phyloP scores from a whole-genome alignment of 2,888 invertebrate species.

The Callimorpha dominula region DNA sequence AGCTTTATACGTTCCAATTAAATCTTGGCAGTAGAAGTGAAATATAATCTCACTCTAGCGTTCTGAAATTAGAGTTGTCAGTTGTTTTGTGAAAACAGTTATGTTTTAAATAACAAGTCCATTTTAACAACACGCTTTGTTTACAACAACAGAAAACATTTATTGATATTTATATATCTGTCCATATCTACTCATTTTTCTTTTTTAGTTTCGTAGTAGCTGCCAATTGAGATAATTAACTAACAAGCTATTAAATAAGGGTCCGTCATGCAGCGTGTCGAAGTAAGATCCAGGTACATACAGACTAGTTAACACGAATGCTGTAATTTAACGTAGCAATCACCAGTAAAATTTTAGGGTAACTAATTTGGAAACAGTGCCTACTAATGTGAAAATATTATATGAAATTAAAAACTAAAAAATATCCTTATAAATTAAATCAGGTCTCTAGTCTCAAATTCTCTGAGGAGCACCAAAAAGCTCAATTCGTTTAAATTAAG shows the following conservation, averaged over 20 bases:
- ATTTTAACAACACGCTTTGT: not conserved
- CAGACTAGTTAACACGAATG: too few relatives aligned
- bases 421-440: not conserved
- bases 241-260: too few relatives aligned
- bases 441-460: not conserved
- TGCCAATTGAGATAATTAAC: too few relatives aligned
- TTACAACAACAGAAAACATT: not conserved
- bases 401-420: too few relatives aligned
- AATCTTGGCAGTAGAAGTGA: conserved; percentile 11
- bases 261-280: too few relatives aligned
- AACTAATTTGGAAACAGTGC: not conserved
- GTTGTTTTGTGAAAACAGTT: conserved; percentile 7
- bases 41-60: not conserved
- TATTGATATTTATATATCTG: not conserved
- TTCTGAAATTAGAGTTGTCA: conserved; percentile 15
- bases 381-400: too few relatives aligned
- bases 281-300: too few relatives aligned
- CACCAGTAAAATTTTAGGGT: too few relatives aligned
- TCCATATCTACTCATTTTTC: not conserved
- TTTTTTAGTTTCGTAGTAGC: not conserved
- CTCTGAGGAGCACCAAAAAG: not conserved
- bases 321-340: too few relatives aligned
- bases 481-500: not conserved
- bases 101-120: conserved; percentile 3
- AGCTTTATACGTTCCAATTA: conserved; percentile 1